These are phyloP conservation scores for Musca vetustissima DNA, from an alignment of 1,140 invertebrate species.

Conservation along the genomic window DNA sequence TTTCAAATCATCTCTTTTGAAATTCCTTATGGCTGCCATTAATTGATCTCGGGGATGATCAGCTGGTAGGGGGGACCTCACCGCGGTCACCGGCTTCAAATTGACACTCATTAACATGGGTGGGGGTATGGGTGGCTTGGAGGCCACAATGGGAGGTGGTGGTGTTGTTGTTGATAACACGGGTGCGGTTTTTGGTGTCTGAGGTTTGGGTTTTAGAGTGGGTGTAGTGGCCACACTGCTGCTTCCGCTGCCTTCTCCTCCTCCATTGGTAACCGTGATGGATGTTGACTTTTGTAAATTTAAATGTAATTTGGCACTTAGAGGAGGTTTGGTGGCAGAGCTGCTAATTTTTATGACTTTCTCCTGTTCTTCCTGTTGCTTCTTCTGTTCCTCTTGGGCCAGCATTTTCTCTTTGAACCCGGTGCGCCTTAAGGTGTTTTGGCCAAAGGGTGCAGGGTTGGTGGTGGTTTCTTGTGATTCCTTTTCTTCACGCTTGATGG, in stretches of 20 bases:
- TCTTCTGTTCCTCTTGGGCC: conserved; percentile 41
- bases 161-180: neutral
- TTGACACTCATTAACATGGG: conserved; percentile 56
- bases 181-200: conserved; percentile 12
- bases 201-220: conserved; percentile 25
- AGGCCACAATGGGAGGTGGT: conserved; percentile 5
- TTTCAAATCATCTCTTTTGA: conserved; percentile 55
- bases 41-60: conserved; percentile 67
- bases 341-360: conserved; percentile 23
- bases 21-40: conserved; percentile 72
- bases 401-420: conserved; percentile 53
- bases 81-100: conserved; percentile 35
- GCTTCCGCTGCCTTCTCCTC: neutral
- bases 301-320: conserved; percentile 43
- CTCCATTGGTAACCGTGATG: neutral
- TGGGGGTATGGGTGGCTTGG: conserved; percentile 54
- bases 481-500: conserved; percentile 26
- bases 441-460: conserved; percentile 45
- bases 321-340: neutral
- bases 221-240: neutral
- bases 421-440: conserved; percentile 47
- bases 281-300: conserved; percentile 31
- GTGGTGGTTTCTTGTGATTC: neutral
- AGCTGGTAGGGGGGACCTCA: conserved; percentile 38
- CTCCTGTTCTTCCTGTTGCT: conserved; percentile 35